Evolutionary conservation across 1,140 invertebrate genomes (phyloP), one percentile per base, ranked within the genome.

Genomic region (Drosophila tsacasi): DNA sequence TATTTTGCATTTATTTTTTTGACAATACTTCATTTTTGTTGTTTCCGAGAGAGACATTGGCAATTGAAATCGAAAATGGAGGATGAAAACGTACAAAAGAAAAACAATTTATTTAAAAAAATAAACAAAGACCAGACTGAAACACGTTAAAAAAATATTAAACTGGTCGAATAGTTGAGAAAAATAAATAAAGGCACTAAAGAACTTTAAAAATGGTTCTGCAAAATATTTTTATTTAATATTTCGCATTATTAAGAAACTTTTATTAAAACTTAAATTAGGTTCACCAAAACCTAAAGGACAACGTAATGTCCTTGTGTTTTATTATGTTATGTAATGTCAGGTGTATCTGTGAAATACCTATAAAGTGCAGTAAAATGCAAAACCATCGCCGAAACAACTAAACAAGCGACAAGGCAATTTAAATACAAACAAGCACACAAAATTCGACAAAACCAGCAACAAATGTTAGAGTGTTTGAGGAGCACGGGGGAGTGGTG

Each of bases 391-490:
- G 63, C 68, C 68, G 23, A 49, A 63, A 59, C 63, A 54, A 69
- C 72, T 67, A 61, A 83, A 76, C 72, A 74, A 74, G 69, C 72
- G 77, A 83, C 81, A 82, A 79, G 81, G 86, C 85, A 90, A 90
- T 90, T 90, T 91, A 90, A 85, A 90, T 90, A 90, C 79, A 69
- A 84, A 82, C 47, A 80, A 71, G 64, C 76, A 66, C 71, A 68
- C 54, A 79, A 64, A 64, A 79, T 73, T 79, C 62, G 57, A 68
- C 32, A 59, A 67, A 74, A 62, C 60, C 58, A 74, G 74, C 81
- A 39, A 39, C 54, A 64, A 72, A 55, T 90, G 85, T 79, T 69
- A 42, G 73, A 69, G 65, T 52, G 49, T 66, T 44, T 47, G 19
- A 30, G 17, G 1, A 12, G 55, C 9, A n/a, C 8, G 21, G 39